phyloP scores from a whole-genome alignment of 1,140 invertebrate genomes.

The Drosophila chauvacae region DNA sequence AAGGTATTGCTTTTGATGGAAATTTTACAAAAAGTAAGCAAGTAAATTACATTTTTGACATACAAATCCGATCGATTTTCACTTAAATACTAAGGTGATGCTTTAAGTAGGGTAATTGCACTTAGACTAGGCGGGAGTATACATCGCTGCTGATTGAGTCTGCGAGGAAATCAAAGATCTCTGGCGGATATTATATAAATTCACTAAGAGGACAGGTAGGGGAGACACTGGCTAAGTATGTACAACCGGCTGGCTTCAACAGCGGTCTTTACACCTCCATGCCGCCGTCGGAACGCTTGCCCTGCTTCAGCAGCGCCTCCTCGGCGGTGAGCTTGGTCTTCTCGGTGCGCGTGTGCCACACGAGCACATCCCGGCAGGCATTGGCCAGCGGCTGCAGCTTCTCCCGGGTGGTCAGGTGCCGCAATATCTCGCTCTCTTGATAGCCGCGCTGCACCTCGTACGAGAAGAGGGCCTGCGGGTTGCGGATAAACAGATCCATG shows the following conservation, averaged over 20 bases:
- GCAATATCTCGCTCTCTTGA: constrained; percentile 96
- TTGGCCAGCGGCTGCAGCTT: constrained; percentile 95
- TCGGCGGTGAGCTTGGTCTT: constrained; percentile 90
- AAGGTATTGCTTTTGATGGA: neutral
- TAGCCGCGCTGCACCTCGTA: constrained; percentile 92
- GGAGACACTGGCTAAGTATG: constrained; percentile 9
- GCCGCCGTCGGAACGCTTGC: constrained; percentile 86
- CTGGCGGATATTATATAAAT: constrained; percentile 33
- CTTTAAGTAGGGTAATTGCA: constrained; percentile 5
- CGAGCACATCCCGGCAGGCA: constrained; percentile 95
- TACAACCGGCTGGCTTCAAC: neutral
- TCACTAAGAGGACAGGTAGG: constrained; percentile 26
- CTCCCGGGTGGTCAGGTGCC: constrained; percentile 90
- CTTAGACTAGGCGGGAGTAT: constrained; percentile 14
- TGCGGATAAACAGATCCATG: constrained; percentile 90
- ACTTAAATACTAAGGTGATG: constrained; percentile 6
- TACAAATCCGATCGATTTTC: neutral
- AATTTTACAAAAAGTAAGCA: neutral
- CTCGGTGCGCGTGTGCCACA: constrained; percentile 98
- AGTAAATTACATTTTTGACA: neutral
- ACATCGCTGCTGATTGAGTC: neutral
- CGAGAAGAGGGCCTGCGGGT: constrained; percentile 92
- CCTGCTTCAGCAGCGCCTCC: constrained; percentile 85
- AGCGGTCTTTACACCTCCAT: constrained; percentile 89
- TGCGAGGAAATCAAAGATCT: constrained; percentile 8